Evolutionary conservation across 2,888 invertebrate species (phyloP).

Genomic region (Stenotaenia linearis): DNA sequence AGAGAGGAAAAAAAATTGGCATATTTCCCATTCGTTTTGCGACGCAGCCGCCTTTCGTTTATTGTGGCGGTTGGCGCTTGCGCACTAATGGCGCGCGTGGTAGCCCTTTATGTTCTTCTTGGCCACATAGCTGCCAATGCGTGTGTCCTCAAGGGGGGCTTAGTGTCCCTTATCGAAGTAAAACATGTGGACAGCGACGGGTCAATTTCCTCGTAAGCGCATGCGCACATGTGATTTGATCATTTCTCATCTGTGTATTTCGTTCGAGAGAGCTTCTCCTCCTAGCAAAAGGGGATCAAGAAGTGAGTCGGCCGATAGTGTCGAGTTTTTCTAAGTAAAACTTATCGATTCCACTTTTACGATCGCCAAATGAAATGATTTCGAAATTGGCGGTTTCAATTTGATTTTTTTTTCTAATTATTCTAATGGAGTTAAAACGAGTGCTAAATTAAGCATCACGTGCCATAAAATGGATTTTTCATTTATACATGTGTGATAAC

Average conservation of each 20-base stretch:
- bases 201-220: neutral
- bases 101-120: neutral
- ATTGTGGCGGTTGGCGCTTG: neutral
- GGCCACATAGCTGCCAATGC: neutral
- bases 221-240: neutral
- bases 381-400: neutral
- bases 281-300: neutral
- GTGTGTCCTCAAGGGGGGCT: neutral
- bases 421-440: neutral
- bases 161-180: neutral
- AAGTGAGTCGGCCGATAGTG: neutral
- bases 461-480: neutral
- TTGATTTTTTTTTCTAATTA: neutral
- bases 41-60: neutral
- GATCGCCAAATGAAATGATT: neutral
- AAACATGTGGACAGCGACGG: neutral
- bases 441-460: neutral
- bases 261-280: neutral
- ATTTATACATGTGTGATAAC: neutral
- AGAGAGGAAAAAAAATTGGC: neutral
- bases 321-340: neutral
- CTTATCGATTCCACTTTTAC: neutral
- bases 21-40: neutral
- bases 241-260: neutral
- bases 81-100: neutral